Evolutionary conservation across 2,888 invertebrate species (phyloP), one percentile per base, ranked within the genome.

Genomic region (Morpho helenor): DNA sequence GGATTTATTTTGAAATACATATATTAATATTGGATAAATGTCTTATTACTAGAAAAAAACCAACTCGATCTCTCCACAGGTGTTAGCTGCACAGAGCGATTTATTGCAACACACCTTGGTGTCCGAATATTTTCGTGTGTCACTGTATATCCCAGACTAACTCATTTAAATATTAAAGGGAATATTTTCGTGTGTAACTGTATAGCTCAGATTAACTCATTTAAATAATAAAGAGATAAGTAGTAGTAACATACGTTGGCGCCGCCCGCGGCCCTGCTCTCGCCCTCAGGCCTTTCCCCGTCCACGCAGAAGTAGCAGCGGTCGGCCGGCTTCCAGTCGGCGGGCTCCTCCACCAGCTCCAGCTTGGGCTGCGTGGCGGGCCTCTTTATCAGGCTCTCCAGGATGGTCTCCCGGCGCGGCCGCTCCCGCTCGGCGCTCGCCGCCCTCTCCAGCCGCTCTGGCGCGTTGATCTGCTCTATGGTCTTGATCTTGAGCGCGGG

Each of bases 291-390:
- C 54, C 77, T 70, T 60, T 85, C 86, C 61, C 85, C 89, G 74
- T 89, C 89, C 68, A 87, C 94, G 87, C 96, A 96, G 88, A 96
- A 96, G 92, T 95, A 94, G 88, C 96, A 96, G 92, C 96, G 95
- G 82, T 94, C 94, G 82, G 94, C 92, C 72, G 96, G 96, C 83
- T 94, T 94, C 96, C 96, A 96, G 83, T 96, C 96, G 78, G 91
- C 81, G 52, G 93, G 93, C 64, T 87, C 87, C 65, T 87, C 89
- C 39, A 77, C 65, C 61, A 80, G 61, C 61, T 87, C 88, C 68
- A 89, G 64, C 66, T 88, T 89, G 43, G 88, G 90, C 67, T 88
- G 87, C 31, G 88, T 88, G 8, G 87, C 86, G 8, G 87, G 88
- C 68, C 90, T 70, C 73, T 91, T 92, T 72, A 91, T 92, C 60